These are phyloP conservation scores for Psilanteris sp. DNA, from an alignment of 1,140 invertebrate species.

Conservation along the genomic window DNA sequence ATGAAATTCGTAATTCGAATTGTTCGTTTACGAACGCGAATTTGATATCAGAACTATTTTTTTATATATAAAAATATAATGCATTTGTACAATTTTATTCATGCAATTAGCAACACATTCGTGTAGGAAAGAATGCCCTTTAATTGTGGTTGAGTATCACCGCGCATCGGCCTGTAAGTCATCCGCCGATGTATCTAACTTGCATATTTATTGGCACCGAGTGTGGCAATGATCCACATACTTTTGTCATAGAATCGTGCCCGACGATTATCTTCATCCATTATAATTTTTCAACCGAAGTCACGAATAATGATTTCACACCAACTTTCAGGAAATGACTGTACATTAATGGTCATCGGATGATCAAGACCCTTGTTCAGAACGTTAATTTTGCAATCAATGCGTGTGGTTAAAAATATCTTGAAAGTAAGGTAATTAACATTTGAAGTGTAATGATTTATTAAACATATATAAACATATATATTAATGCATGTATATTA, in stretches of 20 bases:
- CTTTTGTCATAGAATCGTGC: slow-evolving; percentile 40
- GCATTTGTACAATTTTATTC: background rate
- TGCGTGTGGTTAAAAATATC: too few species aligned
- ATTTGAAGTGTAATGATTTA: too few species aligned
- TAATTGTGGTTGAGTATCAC: slow-evolving; percentile 50
- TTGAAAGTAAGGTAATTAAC: too few species aligned
- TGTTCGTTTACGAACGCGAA: too few species aligned
- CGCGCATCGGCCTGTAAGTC: slow-evolving; percentile 49
- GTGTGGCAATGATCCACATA: slow-evolving; percentile 75
- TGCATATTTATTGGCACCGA: slow-evolving; percentile 70
- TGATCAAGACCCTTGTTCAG: too few species aligned
- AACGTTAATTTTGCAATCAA: too few species aligned
- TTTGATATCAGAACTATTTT: too few species aligned
- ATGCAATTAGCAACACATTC: slow-evolving; percentile 3
- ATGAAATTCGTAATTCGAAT: too few species aligned
- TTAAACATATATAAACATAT: too few species aligned
- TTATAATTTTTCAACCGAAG: slow-evolving; percentile 8
- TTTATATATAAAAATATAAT: too few species aligned
- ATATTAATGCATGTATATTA: too few species aligned
- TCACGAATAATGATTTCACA: background rate
- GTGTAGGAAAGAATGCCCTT: slow-evolving; percentile 26
- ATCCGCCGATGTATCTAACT: slow-evolving; percentile 63
- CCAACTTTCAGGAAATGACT: slow-evolving; percentile 19
- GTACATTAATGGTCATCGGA: too few species aligned
- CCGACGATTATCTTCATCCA: slow-evolving; percentile 37